Evolutionary conservation across 2,888 invertebrate species (phyloP), one percentile per base, ranked within the genome.

Genomic region (Leptopilina myrica): DNA sequence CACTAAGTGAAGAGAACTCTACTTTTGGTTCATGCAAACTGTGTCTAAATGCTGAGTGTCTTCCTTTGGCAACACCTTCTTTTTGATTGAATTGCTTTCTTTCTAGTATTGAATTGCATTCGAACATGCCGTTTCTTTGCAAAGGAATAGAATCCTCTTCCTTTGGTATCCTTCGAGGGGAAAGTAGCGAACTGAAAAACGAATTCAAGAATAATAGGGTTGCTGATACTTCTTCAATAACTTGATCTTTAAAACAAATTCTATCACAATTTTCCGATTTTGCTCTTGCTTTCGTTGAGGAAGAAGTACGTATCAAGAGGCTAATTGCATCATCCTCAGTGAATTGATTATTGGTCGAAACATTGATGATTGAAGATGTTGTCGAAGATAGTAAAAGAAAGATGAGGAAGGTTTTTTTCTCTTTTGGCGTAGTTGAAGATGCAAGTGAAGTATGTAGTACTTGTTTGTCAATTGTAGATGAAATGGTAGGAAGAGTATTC

Each of bases 231-330:
- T 15, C 14, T 8, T 15, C 46, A 1, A 14, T 69, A 15, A 1
- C 26, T 33, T 56, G 14, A 73, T 73, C 53, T 73, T 79, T 76
- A 9, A 49, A 64, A 76, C 77, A 79, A 66, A 76, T 82, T 5
- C 76, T 80, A 43, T 80, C 76, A 6, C 85, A 77, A 14, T 88
- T 87, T 81, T 91, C 90, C 67, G 89, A 87, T 66, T 90, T 90
- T 79, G 89, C 87, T 79, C 87, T 80, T 0, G 86, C 86, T 82
- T 87, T 87, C 14, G 87, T 80, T 5, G 88, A 85, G 26, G 89
- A 88, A 2, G 89, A 79, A 12, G 90, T 86, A 67, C 88, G 87
- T 85, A 88, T 89, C 6, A 91, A 78, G 7, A 89, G 88, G 75
- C 90, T 89, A 0, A 86, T 77, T 26, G 89, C 85, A 5, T 86